Conservation (phyloP, 1,140 invertebrate genomes). For the Orussus abietinus region DNA sequence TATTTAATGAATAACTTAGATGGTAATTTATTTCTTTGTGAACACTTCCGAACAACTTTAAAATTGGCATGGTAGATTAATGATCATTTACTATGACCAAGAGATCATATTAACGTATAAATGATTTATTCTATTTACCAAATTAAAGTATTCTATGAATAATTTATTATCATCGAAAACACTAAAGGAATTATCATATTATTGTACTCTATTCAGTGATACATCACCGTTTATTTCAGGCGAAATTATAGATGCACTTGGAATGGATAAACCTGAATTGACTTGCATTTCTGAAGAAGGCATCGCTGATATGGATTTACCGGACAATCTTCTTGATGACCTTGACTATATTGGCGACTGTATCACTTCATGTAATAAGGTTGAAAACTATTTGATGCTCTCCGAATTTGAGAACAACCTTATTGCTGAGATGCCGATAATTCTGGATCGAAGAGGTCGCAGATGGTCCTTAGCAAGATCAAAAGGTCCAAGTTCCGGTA, state of each 20-base stretch:
- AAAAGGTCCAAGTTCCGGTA: slow-evolving; percentile 22
- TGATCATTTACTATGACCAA: too few relatives aligned
- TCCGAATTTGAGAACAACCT: slow-evolving; percentile 85
- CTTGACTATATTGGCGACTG: slow-evolving; percentile 79
- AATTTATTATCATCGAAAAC: too few relatives aligned
- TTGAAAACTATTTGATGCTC: slow-evolving; percentile 82
- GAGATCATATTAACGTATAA: too few relatives aligned
- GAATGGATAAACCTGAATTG: slow-evolving; percentile 64
- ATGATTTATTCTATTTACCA: too few relatives aligned
- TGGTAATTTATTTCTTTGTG: too few relatives aligned
- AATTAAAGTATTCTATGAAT: too few relatives aligned
- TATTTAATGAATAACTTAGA: too few relatives aligned
- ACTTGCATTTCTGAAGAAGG: slow-evolving; percentile 86
- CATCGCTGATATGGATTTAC: slow-evolving; percentile 78
- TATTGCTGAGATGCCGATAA: slow-evolving; percentile 71
- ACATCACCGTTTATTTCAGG: slow-evolving; percentile 15
- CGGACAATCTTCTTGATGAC: slow-evolving; percentile 76
- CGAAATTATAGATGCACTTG: slow-evolving; percentile 32
- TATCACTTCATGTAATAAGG: slow-evolving; percentile 85
- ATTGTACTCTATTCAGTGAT: not conserved
- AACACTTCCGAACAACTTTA: too few relatives aligned
- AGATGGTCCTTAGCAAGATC: slow-evolving; percentile 65
- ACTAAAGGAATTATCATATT: not conserved
- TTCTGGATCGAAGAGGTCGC: slow-evolving; percentile 64
- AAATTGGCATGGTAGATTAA: too few relatives aligned